A percentile compares a stretch with the other conserved stretches of the same genome.
Evolutionary conservation across 2,113 vertebrate genomes (phyloP).

Genomic region (Tragelaphus imberbis): DNA sequence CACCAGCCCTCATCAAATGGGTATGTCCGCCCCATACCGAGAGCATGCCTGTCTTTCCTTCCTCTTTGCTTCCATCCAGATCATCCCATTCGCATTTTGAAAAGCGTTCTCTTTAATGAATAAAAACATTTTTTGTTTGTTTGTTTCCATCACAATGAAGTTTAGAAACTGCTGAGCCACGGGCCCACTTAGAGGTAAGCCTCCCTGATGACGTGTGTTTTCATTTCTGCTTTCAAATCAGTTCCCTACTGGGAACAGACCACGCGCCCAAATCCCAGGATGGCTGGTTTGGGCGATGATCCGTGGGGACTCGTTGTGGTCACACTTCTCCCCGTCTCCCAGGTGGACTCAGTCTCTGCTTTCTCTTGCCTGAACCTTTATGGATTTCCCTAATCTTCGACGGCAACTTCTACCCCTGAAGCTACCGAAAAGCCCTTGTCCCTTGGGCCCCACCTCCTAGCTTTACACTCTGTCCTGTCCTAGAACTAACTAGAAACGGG

Average conservation of each 20-base stretch:
- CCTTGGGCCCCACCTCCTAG: accelerated
- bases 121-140: neutral
- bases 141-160: neutral
- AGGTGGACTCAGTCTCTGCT: neutral
- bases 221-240: neutral
- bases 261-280: accelerated
- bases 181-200: accelerated
- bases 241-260: too few relatives aligned
- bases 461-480: too few relatives aligned
- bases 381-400: too few relatives aligned
- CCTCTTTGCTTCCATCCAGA: neutral
- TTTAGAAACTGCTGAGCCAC: neutral
- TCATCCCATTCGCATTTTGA: accelerated
- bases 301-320: accelerated
- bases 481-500: neutral
- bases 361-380: neutral
- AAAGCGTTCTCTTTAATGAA: neutral
- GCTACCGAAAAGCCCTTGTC: too few relatives aligned
- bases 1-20: accelerated
- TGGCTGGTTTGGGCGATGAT: accelerated
- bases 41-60: accelerated
- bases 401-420: accelerated
- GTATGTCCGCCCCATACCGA: accelerated
- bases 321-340: neutral
- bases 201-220: neutral